phyloP scores from a whole-genome alignment of 1,140 invertebrate genomes.

The Palaemon carinicauda region DNA sequence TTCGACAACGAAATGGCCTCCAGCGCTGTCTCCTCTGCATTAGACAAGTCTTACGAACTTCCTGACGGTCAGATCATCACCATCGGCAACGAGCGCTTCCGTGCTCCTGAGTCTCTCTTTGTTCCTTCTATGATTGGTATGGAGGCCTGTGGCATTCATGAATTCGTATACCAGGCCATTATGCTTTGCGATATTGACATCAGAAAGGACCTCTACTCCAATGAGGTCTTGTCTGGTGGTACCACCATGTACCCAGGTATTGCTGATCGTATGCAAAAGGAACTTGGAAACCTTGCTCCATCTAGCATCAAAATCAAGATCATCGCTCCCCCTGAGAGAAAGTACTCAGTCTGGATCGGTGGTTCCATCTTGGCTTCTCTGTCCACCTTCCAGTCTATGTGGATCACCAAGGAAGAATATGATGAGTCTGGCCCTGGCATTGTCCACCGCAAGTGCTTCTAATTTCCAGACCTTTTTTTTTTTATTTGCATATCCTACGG shows the following conservation, averaged over 20 bases:
- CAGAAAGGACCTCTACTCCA: slow-evolving; percentile 82
- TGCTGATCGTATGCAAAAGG: slow-evolving; percentile 85
- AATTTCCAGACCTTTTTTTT: slow-evolving; percentile 65
- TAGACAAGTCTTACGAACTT: slow-evolving; percentile 90
- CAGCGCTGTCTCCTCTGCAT: slow-evolving; percentile 84
- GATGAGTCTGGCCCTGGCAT: slow-evolving; percentile 23
- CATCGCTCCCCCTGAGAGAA: slow-evolving; percentile 85
- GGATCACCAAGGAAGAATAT: slow-evolving; percentile 69
- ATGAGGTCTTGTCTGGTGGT: slow-evolving; percentile 80
- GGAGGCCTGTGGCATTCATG: slow-evolving; percentile 83
- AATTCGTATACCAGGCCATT: slow-evolving; percentile 77
- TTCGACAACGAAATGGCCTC: slow-evolving; percentile 60
- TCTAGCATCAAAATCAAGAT: slow-evolving; percentile 92
- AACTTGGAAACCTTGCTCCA: slow-evolving; percentile 86
- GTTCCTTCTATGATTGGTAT: slow-evolving; percentile 81
- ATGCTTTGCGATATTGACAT: slow-evolving; percentile 76
- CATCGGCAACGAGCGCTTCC: slow-evolving; percentile 70
- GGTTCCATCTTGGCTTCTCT: slow-evolving; percentile 72
- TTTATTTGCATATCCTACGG: no score
- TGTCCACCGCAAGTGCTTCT: slow-evolving; percentile 62
- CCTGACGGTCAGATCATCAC: slow-evolving; percentile 85
- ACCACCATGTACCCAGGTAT: slow-evolving; percentile 85
- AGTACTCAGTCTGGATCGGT: slow-evolving; percentile 72
- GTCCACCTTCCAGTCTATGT: slow-evolving; percentile 74
- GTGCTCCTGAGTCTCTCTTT: slow-evolving; percentile 84